A percentile compares a stretch with the other conserved stretches of the same genome.
Conservation (phyloP, 2,113 vertebrate genomes). For the Pygathrix nemaeus region DNA sequence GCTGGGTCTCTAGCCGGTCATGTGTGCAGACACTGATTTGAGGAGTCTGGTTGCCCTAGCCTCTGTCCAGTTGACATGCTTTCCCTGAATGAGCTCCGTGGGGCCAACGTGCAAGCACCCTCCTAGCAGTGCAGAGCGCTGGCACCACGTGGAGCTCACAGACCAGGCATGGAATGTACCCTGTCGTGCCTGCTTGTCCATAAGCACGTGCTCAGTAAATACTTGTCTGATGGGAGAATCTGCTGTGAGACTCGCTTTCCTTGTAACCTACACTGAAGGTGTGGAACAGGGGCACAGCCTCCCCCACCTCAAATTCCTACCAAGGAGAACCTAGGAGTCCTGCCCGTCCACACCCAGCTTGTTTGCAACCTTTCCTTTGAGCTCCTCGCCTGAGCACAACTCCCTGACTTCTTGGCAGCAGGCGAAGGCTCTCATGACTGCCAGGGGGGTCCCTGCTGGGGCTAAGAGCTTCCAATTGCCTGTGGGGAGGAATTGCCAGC, state of each 20-base stretch:
- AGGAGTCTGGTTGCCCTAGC: rapidly evolving
- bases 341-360: rapidly evolving
- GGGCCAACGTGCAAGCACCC: too few species aligned
- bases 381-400: rapidly evolving
- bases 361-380: not conserved
- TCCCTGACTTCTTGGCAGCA: not conserved
- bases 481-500: not conserved
- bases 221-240: not conserved
- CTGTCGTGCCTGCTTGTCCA: rapidly evolving
- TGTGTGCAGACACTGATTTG: not conserved
- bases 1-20: not conserved
- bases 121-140: too few species aligned
- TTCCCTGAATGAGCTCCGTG: too few species aligned
- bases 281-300: not conserved
- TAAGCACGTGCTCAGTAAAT: rapidly evolving
- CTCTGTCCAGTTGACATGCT: not conserved
- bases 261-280: rapidly evolving
- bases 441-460: not conserved
- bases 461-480: too few species aligned
- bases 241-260: not conserved
- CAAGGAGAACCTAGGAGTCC: not conserved
- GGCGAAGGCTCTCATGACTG: not conserved
- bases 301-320: not conserved
- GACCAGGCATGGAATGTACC: too few species aligned
- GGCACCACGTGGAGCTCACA: too few species aligned